Percentiles rank a stretch among this genome's conserved stretches.
phyloP scores from a whole-genome alignment of 2,797 vertebrate genomes.

The Tolypeutes matacus region DNA sequence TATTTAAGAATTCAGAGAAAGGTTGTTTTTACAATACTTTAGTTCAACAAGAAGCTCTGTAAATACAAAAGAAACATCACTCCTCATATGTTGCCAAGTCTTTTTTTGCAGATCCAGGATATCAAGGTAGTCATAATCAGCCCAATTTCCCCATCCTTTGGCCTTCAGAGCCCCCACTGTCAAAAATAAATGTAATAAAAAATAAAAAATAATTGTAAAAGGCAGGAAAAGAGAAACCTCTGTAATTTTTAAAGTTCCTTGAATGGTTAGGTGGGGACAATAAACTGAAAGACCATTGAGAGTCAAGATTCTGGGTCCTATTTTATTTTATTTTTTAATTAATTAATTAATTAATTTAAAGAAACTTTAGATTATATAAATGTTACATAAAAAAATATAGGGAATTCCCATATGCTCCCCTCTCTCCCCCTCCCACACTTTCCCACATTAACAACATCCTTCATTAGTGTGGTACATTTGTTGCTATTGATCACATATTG shows the following conservation, averaged over 20 bases:
- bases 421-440: too few relatives aligned
- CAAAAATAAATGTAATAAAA: conserved; percentile 51
- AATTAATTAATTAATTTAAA: too few relatives aligned
- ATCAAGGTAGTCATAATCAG: conserved; percentile 50
- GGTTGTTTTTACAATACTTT: conserved; percentile 48
- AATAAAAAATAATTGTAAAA: conserved; percentile 62
- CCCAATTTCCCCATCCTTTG: conserved; percentile 53
- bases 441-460: too few relatives aligned
- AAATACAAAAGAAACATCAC: conserved; percentile 66
- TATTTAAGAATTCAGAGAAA: conserved; percentile 60
- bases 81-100: conserved; percentile 61
- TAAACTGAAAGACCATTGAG: conserved; percentile 24
- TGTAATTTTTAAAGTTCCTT: conserved; percentile 53
- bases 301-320: conserved; percentile 59
- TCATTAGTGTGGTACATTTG: too few relatives aligned
- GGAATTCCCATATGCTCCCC: too few relatives aligned
- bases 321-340: conserved; percentile 56
- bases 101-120: conserved; percentile 55
- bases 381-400: too few relatives aligned
- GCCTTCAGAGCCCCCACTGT: conserved; percentile 2
- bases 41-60: conserved; percentile 60
- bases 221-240: conserved; percentile 51
- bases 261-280: conserved; percentile 28
- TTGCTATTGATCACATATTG: too few relatives aligned
- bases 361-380: too few relatives aligned